Base-by-base conservation (phyloP, 1,140 invertebrate genomes). In the Gonioctena quinquepunctata region DNA sequence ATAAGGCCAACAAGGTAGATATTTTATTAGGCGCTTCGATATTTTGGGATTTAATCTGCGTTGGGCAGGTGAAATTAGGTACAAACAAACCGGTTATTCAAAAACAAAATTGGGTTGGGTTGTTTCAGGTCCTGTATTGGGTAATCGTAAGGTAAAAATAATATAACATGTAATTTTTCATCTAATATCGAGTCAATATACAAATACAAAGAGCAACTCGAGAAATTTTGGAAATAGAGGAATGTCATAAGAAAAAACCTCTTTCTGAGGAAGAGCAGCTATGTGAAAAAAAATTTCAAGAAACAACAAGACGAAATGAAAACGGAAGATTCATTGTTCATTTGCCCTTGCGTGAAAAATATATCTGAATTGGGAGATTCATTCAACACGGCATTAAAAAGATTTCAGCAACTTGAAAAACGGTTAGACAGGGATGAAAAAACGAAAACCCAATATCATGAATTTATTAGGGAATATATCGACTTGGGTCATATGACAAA, bases 391-490 rank as follows among this genome's bases (percentile, higher is more conserved):
- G 48, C 48, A 11, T 11, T 52, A 19, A 25, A 50, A 26, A 19
- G 48, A 6, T 66, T 66, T 57, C 22, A n/a, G 11, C 13, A 19
- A 13, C 26, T 68, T 13, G 56, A 60, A 42, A 27, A 50, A 11
- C 28, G 64, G 28, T 61, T 68, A 8, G 28, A 60, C n/a, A 42
- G 64, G 26, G 8, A 62, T 62, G 11, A 18, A 23, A 19, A 54
- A 6, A 18, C 56, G 11, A 66, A 66, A 54, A 27, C 11, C 25
- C 22, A 56, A 11, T 66, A 66, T 18, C 21, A 13, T 54, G 23
- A 25, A 6, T 66, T 66, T 56, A 56, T 66, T 2, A 16, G 16
- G 16, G 64, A 66, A 28, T 66, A 66, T 56, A 22, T 19, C 56
- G 8, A 8, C 3, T 22, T 60, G 13, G 28, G 28, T 33, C 54